A percentile compares a stretch with the other conserved stretches of the same genome.
These are phyloP conservation scores for Dendronephthya gigantea DNA, from an alignment of 64 coral and sea anemone species.

Conservation along the genomic window DNA sequence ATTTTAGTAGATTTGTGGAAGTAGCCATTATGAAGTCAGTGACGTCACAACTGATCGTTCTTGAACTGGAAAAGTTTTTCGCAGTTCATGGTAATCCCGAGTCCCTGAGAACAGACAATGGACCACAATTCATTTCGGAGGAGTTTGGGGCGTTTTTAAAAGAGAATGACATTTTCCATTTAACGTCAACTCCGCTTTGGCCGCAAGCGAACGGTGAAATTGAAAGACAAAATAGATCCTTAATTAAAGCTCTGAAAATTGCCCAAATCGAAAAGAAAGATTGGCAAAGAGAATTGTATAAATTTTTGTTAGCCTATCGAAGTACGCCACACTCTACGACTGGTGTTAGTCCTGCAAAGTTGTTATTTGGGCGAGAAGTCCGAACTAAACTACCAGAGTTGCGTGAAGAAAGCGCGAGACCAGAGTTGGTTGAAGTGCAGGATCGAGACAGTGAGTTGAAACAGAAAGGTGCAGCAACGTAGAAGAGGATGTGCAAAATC, in stretches of 20 bases:
- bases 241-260: too few relatives aligned
- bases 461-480: not conserved
- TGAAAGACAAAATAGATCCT: not conserved
- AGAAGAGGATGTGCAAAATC: not conserved
- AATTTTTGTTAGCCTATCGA: slow-evolving; percentile 8
- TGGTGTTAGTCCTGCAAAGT: not conserved
- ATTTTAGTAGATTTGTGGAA: not conserved
- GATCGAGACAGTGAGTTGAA: not conserved
- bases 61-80: not conserved
- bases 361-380: not conserved
- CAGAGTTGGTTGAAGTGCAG: not conserved
- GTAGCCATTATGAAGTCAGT: not conserved
- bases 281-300: not conserved
- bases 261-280: not conserved
- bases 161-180: not conserved
- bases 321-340: slow-evolving; percentile 8
- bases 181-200: not conserved
- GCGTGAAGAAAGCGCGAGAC: not conserved
- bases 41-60: not conserved
- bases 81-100: not conserved
- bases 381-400: not conserved
- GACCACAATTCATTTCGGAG: not conserved
- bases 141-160: not conserved
- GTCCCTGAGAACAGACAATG: not conserved
- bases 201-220: not conserved